These are phyloP conservation scores for Threskiornis aethiopicus DNA, from an alignment of 2,797 vertebrate genomes.

Conservation along the genomic window DNA sequence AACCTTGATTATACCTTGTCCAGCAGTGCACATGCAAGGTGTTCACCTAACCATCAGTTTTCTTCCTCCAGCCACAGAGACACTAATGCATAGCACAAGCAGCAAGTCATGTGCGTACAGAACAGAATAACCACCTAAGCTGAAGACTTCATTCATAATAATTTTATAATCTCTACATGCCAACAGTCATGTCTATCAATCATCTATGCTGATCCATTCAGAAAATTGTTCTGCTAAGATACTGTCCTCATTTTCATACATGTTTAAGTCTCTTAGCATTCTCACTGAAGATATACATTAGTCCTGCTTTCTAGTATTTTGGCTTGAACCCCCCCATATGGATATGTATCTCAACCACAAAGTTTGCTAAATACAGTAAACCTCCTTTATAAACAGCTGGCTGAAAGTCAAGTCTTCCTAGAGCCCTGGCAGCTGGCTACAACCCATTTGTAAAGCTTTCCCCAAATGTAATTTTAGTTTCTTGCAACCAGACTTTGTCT, in stretches of 20 bases:
- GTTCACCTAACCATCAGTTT: neutral
- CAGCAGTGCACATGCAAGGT: neutral
- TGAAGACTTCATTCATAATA: neutral
- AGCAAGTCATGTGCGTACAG: rapidly evolving
- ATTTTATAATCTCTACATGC: neutral
- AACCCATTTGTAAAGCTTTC: neutral
- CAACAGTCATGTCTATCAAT: neutral
- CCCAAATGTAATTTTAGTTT: neutral
- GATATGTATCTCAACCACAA: rapidly evolving
- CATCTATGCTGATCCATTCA: neutral
- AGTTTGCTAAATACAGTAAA: neutral
- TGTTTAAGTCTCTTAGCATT: neutral
- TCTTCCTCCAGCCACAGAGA: neutral
- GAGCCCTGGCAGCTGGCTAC: neutral
- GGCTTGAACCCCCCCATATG: rapidly evolving
- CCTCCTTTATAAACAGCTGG: neutral
- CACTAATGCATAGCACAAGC: neutral
- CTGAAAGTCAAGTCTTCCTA: neutral
- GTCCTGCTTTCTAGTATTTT: neutral
- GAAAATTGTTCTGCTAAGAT: neutral
- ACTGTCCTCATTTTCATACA: neutral
- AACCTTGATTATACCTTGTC: neutral
- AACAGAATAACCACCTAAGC: neutral
- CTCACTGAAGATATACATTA: neutral
- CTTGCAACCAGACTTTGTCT: neutral